Percentiles rank a stretch among this genome's conserved stretches.
Evolutionary conservation across 2,888 invertebrate species (phyloP).

Genomic region (Saturnia japonica): DNA sequence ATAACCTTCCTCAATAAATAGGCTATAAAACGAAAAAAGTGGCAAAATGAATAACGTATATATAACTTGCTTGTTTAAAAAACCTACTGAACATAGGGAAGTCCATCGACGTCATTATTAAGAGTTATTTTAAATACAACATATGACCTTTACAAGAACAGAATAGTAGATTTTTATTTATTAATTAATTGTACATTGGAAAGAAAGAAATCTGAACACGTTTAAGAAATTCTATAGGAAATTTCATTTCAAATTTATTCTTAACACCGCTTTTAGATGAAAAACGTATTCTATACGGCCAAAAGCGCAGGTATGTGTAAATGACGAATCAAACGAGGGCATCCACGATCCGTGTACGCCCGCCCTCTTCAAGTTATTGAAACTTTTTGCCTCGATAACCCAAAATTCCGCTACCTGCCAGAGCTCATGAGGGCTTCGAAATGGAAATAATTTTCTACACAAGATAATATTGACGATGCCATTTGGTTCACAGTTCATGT

Average conservation of each 20-base stretch:
- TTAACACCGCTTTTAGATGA: not conserved
- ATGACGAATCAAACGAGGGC: constrained; percentile 11
- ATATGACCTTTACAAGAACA: not conserved
- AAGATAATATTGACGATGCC: constrained; percentile 9
- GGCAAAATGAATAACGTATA: too few relatives aligned
- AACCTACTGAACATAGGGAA: not conserved
- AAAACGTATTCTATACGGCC: not conserved
- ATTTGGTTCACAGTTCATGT: constrained; percentile 5
- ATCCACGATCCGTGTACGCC: constrained; percentile 16
- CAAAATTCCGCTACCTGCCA: constrained; percentile 23
- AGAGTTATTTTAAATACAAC: not conserved
- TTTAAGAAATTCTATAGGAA: not conserved
- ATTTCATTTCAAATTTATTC: not conserved
- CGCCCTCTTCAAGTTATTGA: constrained; percentile 17
- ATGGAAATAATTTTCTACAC: constrained; percentile 16
- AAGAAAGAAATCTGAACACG: not conserved
- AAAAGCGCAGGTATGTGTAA: constrained; percentile 15
- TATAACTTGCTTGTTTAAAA: not conserved
- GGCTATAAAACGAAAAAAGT: too few relatives aligned
- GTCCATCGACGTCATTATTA: too few relatives aligned
- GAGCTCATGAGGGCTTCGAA: not conserved
- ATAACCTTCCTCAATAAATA: too few relatives aligned
- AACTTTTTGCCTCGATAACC: constrained; percentile 21
- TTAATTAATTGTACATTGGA: not conserved
- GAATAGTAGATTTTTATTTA: too few relatives aligned